Base-by-base conservation (phyloP, 2,888 invertebrate genomes). In the Megamerina dolium region DNA sequence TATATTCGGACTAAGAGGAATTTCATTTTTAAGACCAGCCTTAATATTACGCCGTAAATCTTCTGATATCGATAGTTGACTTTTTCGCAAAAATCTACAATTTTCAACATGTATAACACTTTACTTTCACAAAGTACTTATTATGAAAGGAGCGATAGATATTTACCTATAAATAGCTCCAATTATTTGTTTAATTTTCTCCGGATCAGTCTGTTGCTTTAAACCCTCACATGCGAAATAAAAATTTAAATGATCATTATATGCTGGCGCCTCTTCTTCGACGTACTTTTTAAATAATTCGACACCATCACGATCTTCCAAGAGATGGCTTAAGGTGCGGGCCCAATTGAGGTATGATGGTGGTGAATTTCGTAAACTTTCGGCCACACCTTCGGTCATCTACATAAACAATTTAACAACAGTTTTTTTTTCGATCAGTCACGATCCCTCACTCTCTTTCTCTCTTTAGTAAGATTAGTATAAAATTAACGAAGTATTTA, bases 171-270 rank as follows among this genome's bases (percentile, higher is more conserved):
- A 85, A 66, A 89, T 87, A 61, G 84, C 84, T 72, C 86, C 87
- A 64, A 91, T 85, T 66, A 92, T 80, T 66, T 82, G 81, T 57
- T 77, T 77, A 42, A 81, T 77, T 60, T 77, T 78, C 64, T 85
- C 85, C 2, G 82, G 82, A 70, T 85, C 83, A 55, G 74, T 70
- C 72, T 87, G 84, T 70, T 85, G 86, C 59, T 86, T 84, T 58
- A 89, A 79, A 41, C 90, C 87, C 68, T 89, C 86, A 73, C 90
- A 90, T 39, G 93, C 94, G 75, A 93, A 94, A 83, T 90, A 93
- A 76, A 95, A 95, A 73, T 87, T 83, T 61, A 91, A 80, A 41
- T 87, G 80, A 73, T 87, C 85, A 56, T 84, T 82, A 73, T 86
- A 83, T 63, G 81, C 78, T 52, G 79, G 81, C 61, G 85, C 86